phyloP scores from a whole-genome alignment of 1,140 invertebrate genomes.

The Hyposmocoma kahamanoa region DNA sequence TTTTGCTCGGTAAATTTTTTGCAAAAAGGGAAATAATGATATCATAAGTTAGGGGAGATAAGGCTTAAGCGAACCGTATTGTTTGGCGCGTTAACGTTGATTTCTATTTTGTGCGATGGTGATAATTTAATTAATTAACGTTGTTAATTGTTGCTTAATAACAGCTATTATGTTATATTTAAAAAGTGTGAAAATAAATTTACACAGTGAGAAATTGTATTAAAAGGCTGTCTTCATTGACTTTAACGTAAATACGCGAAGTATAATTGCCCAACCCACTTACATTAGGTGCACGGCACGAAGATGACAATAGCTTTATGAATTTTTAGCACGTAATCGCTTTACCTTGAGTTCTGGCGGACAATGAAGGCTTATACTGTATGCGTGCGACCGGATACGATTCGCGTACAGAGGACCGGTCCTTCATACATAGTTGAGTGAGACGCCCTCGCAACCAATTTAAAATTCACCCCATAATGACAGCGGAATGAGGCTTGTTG shows the following conservation, averaged over 20 bases:
- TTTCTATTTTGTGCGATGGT: neutral
- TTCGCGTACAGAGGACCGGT: constrained; percentile 33
- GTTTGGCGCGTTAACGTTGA: constrained; percentile 41
- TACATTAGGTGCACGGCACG: constrained; percentile 25
- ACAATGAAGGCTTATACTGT: constrained; percentile 46
- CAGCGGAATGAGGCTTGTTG: constrained; percentile 39
- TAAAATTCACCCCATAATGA: constrained; percentile 61
- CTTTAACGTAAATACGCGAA: no score
- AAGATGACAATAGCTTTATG: constrained; percentile 52
- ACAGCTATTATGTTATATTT: no score
- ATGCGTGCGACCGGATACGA: constrained; percentile 48
- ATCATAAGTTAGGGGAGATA: constrained; percentile 63
- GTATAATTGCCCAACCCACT: constrained; percentile 31
- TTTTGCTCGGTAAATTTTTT: constrained; percentile 64
- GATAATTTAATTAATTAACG: no score
- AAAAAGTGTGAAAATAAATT: no score
- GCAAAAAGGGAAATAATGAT: constrained; percentile 67
- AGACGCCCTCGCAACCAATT: constrained; percentile 43
- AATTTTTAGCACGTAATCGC: constrained; percentile 61
- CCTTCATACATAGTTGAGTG: constrained; percentile 63
- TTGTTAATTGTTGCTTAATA: no score
- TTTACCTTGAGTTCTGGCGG: constrained; percentile 51
- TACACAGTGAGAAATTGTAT: no score
- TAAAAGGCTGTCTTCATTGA: no score
- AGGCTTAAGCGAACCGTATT: constrained; percentile 49